Base-by-base conservation (phyloP, 2,888 invertebrate genomes). In the Drosophila monieri region DNA sequence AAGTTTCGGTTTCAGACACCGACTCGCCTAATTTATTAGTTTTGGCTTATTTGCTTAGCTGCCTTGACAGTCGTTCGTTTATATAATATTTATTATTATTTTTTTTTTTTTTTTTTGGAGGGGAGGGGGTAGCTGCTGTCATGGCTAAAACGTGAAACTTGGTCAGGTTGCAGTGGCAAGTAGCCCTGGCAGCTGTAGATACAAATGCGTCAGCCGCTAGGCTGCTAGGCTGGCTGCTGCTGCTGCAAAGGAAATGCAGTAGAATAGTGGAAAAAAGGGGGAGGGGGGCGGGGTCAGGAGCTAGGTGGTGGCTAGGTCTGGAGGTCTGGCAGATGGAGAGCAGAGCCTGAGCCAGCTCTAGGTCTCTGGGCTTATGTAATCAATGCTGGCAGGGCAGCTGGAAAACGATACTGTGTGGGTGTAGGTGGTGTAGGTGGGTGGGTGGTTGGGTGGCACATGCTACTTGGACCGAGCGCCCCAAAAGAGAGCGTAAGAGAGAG, bases 181-280 rank as follows among this genome's bases (percentile, higher is more conserved):
- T 10, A 39, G 25, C 25, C 21, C 21, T 27, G 8, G 21, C 27
- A 18, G 10, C 41, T 8, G 57, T 41, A 44, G 47, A 47, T 23
- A 23, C 27, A 37, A 51, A 54, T 72, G 72, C 72, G 73, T 72
- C 66, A 73, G 57, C 53, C 18, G 27, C 25, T 59, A 39, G 32
- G 69, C n/a, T n/a, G 71, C 73, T 85, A n/a, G n/a, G 83, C 21
- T 21, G 21, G 18, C 18, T 18, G 18, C 18, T 18, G 70, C 73
- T 85, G 83, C 80, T 85, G 83, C 80, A 80, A 65, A 78, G 79
- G 73, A 78, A 85, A 74, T 85, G 85, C 81, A 78, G 85, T 75
- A 71, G 73, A 64, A 62, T 72, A n/a, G 43, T 32, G 48, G 41
- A 70, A 72, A 64, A 62, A 70, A 14, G 44, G 32, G 48, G 44